Conservation (phyloP, 2,113 vertebrate genomes). For the Tautogolabrus adspersus region DNA sequence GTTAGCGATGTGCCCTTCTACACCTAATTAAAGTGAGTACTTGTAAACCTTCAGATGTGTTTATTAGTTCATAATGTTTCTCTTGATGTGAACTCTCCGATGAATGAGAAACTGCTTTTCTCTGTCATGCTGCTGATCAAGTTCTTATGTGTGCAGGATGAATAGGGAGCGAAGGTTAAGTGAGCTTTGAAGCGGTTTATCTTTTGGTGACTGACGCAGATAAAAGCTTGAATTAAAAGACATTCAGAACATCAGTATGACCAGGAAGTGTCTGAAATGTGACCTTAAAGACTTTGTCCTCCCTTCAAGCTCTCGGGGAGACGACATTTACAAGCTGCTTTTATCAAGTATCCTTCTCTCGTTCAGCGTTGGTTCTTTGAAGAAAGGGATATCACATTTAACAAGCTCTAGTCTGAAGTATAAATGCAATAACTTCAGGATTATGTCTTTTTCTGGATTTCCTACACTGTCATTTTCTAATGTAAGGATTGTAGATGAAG, state of each 20-base stretch:
- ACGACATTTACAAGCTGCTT: background rate
- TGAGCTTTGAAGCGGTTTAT: background rate
- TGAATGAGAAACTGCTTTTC: background rate
- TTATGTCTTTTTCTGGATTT: too few relatives aligned
- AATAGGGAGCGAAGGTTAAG: background rate
- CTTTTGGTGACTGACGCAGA: background rate
- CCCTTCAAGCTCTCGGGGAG: background rate
- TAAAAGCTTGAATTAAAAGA: too few relatives aligned
- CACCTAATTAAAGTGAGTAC: too few relatives aligned
- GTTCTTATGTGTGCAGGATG: background rate
- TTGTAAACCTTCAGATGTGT: too few relatives aligned
- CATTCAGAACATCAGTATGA: background rate
- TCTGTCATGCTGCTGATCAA: too few relatives aligned
- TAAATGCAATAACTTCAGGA: too few relatives aligned
- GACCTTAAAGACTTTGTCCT: background rate
- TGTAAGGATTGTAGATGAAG: too few relatives aligned
- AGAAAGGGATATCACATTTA: background rate
- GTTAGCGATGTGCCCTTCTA: too few relatives aligned
- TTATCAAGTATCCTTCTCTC: background rate
- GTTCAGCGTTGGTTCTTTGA: background rate
- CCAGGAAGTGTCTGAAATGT: background rate
- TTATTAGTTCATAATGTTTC: background rate
- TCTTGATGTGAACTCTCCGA: background rate
- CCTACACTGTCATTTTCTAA: too few relatives aligned
- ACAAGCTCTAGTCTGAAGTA: background rate